These are phyloP conservation scores for Ceramica pisi DNA, from an alignment of 2,888 invertebrate species.

Conservation along the genomic window DNA sequence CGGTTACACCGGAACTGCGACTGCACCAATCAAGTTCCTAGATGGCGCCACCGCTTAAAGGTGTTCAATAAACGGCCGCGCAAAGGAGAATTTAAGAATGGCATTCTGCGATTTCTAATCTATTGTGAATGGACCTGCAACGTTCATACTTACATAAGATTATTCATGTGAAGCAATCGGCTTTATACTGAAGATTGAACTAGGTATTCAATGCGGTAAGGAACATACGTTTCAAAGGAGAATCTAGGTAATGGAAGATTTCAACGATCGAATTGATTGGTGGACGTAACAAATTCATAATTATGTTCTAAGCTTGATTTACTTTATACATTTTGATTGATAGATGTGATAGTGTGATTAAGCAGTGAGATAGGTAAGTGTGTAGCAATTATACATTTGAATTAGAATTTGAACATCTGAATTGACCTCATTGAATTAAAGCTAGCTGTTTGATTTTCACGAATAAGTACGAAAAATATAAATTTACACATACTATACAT, in stretches of 20 bases:
- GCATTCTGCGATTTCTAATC: slow-evolving; percentile 63
- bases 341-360: neutral
- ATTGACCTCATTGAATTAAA: neutral
- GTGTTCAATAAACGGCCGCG: slow-evolving; percentile 40
- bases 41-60: slow-evolving; percentile 51
- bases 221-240: neutral
- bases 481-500: neutral
- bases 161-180: slow-evolving; percentile 49
- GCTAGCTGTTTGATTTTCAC: neutral
- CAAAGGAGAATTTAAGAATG: slow-evolving; percentile 46
- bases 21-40: slow-evolving; percentile 4
- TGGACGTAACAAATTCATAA: slow-evolving; percentile 2
- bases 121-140: slow-evolving; percentile 51
- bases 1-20: slow-evolving; percentile 1
- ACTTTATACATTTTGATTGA: neutral
- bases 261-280: slow-evolving; percentile 4
- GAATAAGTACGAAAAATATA: neutral
- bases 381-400: neutral
- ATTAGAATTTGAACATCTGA: neutral
- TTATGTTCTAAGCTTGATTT: neutral
- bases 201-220: slow-evolving; percentile 11
- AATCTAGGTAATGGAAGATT: slow-evolving; percentile 37
- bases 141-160: slow-evolving; percentile 54
- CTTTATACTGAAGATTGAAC: slow-evolving; percentile 37
- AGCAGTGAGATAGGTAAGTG: neutral